phyloP scores from a whole-genome alignment of 1,140 invertebrate genomes.

The Mercenaria mercenaria region DNA sequence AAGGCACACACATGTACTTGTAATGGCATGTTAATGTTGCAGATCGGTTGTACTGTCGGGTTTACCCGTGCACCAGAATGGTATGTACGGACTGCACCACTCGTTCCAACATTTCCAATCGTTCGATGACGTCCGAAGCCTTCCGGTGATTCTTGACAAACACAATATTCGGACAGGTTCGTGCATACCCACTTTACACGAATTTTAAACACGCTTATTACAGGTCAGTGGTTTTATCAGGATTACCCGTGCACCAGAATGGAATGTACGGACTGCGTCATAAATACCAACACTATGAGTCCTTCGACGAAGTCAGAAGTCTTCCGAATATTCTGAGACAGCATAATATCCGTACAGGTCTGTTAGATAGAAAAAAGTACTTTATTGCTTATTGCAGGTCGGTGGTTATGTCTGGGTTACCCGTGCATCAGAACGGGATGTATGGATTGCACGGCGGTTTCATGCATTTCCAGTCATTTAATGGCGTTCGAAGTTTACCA shows the following conservation, averaged over 20 bases:
- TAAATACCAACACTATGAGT: slow-evolving; percentile 94
- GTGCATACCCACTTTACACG: no score
- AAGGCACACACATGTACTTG: no score
- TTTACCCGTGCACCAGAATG: slow-evolving; percentile 94
- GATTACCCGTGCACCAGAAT: slow-evolving; percentile 94
- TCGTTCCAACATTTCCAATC: slow-evolving; percentile 95
- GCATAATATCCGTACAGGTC: slow-evolving; percentile 91
- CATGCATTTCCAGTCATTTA: slow-evolving; percentile 95
- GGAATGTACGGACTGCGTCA: slow-evolving; percentile 98
- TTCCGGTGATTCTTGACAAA: slow-evolving; percentile 90
- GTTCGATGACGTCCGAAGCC: slow-evolving; percentile 91
- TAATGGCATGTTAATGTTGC: slow-evolving; percentile 62
- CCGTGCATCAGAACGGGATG: slow-evolving; percentile 96
- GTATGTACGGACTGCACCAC: slow-evolving; percentile 96
- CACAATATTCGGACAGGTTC: slow-evolving; percentile 91
- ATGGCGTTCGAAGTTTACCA: slow-evolving; percentile 91
- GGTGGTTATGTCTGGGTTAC: slow-evolving; percentile 93
- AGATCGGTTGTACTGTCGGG: slow-evolving; percentile 94
- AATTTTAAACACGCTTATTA: no score
- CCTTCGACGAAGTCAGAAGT: slow-evolving; percentile 91
- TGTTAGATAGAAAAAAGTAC: no score
- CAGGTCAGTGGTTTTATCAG: slow-evolving; percentile 93
- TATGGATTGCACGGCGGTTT: slow-evolving; percentile 95
- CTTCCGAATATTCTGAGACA: slow-evolving; percentile 90
- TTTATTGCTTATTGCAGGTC: slow-evolving; percentile 88